Evolutionary conservation across 2,113 vertebrate species (phyloP).

Genomic region (Pomatorhinus ruficollis): DNA sequence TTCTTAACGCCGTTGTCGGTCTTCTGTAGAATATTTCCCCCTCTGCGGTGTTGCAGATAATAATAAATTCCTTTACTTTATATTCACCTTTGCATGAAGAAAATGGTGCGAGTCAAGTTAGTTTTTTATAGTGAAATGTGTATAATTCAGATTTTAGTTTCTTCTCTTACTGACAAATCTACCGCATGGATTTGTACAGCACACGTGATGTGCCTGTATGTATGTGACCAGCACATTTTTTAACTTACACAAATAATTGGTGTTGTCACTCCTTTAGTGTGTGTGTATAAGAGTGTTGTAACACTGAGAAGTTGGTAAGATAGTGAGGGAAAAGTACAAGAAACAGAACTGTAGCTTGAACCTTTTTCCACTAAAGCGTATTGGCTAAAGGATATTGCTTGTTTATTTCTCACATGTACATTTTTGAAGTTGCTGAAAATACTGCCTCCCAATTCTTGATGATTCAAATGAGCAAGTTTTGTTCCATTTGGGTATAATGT

Average conservation of each 20-base stretch:
- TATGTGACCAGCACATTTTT: background rate
- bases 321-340: background rate
- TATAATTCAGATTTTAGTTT: rapidly evolving
- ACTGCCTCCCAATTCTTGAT: background rate
- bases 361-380: background rate
- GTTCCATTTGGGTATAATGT: rapidly evolving
- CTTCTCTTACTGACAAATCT: rapidly evolving
- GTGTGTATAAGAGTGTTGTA: rapidly evolving
- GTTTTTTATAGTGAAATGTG: background rate
- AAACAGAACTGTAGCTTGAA: background rate
- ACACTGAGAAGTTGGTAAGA: background rate
- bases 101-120: background rate
- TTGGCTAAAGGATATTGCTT: background rate
- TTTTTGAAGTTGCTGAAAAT: background rate
- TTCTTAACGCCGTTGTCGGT: background rate
- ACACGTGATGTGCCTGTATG: rapidly evolving
- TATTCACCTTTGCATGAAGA: rapidly evolving
- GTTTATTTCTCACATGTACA: rapidly evolving
- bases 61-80: background rate
- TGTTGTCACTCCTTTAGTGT: background rate
- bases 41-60: too few relatives aligned
- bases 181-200: background rate
- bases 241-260: rapidly evolving
- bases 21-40: too few relatives aligned
- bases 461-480: background rate